phyloP scores from a whole-genome alignment of 1,140 invertebrate species.

The Lysiphlebus fabarum region DNA sequence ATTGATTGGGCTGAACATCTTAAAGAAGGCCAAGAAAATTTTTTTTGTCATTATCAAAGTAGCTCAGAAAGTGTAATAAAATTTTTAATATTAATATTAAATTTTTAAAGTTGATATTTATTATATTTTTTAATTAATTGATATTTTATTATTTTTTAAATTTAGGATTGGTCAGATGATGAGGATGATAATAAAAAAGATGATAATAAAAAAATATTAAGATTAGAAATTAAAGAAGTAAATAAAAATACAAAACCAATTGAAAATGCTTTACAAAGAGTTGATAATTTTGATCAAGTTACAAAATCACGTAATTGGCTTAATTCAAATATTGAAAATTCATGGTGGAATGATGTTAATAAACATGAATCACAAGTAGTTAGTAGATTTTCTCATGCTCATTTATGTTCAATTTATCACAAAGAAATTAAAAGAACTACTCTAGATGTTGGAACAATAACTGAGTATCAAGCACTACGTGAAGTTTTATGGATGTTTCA shows the following conservation, averaged over 20 bases:
- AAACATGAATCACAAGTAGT: conserved; percentile 36
- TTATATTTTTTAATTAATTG: too few species aligned
- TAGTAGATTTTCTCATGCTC: conserved; percentile 40
- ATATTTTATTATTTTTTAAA: too few species aligned
- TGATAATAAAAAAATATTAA: not conserved
- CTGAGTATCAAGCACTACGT: conserved; percentile 48
- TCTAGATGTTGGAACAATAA: conserved; percentile 34
- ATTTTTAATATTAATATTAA: too few species aligned
- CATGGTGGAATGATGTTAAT: conserved; percentile 49
- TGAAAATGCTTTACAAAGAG: too few species aligned
- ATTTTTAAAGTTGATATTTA: too few species aligned
- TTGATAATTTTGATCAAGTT: conserved; percentile 16
- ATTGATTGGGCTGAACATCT: conserved; percentile 52
- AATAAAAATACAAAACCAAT: too few species aligned
- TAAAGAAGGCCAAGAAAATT: conserved; percentile 47
- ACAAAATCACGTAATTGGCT: conserved; percentile 47
- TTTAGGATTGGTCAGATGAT: conserved; percentile 38
- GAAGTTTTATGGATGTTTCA: conserved; percentile 54
- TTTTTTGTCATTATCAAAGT: conserved; percentile 43
- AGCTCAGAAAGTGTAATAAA: conserved; percentile 37
- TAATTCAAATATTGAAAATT: conserved; percentile 44
- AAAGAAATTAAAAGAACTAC: conserved; percentile 20
- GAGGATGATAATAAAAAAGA: conserved; percentile 27
- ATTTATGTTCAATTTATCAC: conserved; percentile 45
- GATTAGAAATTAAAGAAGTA: not conserved